Evolutionary conservation across 2,888 invertebrate species (phyloP), one percentile per base, ranked within the genome.

Genomic region (Odontocolon sp.): DNA sequence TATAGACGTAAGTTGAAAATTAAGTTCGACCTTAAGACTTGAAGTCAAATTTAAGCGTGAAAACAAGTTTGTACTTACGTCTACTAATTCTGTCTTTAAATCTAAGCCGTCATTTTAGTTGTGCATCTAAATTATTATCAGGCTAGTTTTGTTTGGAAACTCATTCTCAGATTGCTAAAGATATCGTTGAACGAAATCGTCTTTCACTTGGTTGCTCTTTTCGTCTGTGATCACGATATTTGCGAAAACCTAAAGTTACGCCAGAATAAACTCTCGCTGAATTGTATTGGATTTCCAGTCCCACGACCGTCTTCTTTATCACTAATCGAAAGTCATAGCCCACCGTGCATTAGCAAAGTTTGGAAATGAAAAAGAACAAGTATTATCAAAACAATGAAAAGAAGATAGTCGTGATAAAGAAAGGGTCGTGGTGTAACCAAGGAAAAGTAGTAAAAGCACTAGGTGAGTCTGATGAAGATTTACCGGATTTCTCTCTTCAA

Each of bases 251-350:
- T 3, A 21, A 11, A 64, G 14, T 23, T 1, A 42, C 42, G 9
- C 16, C 14, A 14, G 18, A 59, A 8, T 9, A 36, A 9, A 23
- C 36, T 21, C 11, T 26, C 23, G 26, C 6, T 56, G 33, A 11
- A 16, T 28, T 33, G 33, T 21, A 21, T 36, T 9, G 23, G 9
- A 33, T 2, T 11, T 6, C 14, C 50, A 50, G 36, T n/a, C 47
- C 26, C 45, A 14, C 14, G 33, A 21, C 26, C 63, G 16, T 38
- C 26, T 50, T 16, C 11, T 11, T 26, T 9, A 14, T 14, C 47
- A 21, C 63, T 50, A 64, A 64, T 64, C 23, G 36, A 64, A 50
- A 64, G 26, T 64, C 63, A 64, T 50, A 38, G 63, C 36, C 26
- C 50, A 50, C 23, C 3, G 23, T 11, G 33, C 36, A 50, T 38